These are phyloP conservation scores for Chesias legatella DNA, from an alignment of 2,888 invertebrate genomes.

Conservation along the genomic window DNA sequence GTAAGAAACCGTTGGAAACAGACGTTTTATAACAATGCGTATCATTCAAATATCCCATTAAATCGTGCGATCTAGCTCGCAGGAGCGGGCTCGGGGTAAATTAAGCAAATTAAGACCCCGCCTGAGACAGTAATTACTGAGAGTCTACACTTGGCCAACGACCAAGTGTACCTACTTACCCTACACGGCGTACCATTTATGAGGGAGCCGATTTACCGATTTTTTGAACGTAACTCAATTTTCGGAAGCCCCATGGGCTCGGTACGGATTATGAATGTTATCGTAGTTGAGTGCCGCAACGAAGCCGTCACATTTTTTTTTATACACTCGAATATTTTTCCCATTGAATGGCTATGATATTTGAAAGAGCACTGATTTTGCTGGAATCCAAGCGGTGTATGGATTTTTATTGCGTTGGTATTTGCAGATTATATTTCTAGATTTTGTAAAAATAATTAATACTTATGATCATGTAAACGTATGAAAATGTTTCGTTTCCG, in stretches of 20 bases:
- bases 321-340: constrained; percentile 21
- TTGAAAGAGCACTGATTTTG: constrained; percentile 9
- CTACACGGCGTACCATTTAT: constrained; percentile 44
- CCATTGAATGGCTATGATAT: constrained; percentile 16
- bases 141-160: constrained; percentile 66
- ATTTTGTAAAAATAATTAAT: too few relatives aligned
- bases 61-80: constrained; percentile 67
- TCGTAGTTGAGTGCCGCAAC: constrained; percentile 43
- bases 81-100: constrained; percentile 62
- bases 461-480: too few relatives aligned
- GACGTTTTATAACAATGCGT: constrained; percentile 69
- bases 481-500: too few relatives aligned
- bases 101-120: constrained; percentile 77
- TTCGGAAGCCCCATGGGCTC: constrained; percentile 48
- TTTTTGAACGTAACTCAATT: constrained; percentile 54
- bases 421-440: too few relatives aligned
- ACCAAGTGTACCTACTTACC: constrained; percentile 51
- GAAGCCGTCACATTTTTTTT: constrained; percentile 36
- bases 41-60: constrained; percentile 74
- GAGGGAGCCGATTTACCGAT: constrained; percentile 52
- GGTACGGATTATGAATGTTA: constrained; percentile 59
- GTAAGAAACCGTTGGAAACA: constrained; percentile 51
- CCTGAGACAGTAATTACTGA: constrained; percentile 73
- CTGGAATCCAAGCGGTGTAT: constrained; percentile 14
- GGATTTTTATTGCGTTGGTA: too few relatives aligned